These are phyloP conservation scores for Bubo bubo DNA, from an alignment of 2,113 vertebrate genomes.

Conservation along the genomic window DNA sequence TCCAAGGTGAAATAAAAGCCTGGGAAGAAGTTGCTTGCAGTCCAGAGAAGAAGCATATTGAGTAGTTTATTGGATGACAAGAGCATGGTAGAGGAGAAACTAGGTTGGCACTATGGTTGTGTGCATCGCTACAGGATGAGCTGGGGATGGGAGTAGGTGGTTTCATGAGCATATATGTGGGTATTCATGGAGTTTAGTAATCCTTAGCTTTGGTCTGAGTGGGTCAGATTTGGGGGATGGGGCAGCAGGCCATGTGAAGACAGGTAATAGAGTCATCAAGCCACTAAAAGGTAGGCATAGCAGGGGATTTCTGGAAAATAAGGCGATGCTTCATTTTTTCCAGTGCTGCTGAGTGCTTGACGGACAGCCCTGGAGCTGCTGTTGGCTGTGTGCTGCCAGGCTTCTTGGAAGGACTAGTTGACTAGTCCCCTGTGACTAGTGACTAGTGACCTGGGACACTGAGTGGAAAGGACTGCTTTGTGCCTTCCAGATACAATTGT, in stretches of 20 bases:
- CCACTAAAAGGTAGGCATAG: background rate
- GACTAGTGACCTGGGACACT: background rate
- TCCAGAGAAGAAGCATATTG: background rate
- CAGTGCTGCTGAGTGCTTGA: background rate
- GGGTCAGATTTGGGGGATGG: background rate
- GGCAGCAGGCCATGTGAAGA: background rate
- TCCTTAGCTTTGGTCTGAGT: background rate
- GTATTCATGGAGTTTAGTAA: background rate
- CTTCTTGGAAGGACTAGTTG: background rate
- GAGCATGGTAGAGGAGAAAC: rapidly evolving
- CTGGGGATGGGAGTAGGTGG: background rate
- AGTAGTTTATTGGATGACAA: background rate
- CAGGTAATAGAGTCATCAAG: background rate
- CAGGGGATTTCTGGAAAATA: background rate
- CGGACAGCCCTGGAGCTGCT: background rate
- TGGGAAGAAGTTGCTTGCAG: background rate
- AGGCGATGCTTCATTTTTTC: background rate
- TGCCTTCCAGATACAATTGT: background rate
- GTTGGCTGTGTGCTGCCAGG: background rate
- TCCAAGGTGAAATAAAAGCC: background rate
- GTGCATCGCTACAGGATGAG: background rate
- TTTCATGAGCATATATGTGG: background rate
- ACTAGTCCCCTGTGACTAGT: background rate
- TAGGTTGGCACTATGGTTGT: background rate
- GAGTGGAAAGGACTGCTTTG: background rate